Conservation (phyloP, 2,113 vertebrate genomes). For the Poeciliopsis occidentalis region DNA sequence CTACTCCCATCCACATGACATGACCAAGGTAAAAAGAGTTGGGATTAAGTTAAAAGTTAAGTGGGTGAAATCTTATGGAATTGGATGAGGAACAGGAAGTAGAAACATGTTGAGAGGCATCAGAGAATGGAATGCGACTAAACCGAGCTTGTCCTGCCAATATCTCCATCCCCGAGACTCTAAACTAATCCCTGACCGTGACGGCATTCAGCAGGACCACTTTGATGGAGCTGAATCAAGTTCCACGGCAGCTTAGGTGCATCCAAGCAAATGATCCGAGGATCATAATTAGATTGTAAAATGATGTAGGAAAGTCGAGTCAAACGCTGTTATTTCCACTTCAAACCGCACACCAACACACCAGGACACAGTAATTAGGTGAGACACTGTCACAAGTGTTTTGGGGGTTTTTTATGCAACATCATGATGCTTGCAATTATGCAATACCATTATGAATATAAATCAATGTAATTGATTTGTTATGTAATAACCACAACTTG, state of each 20-base stretch:
- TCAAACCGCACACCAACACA: not conserved
- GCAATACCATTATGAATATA: conserved; percentile 11
- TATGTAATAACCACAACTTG: conserved; percentile 70
- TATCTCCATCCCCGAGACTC: conserved; percentile 23
- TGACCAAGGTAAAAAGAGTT: not conserved
- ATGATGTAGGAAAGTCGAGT: conserved; percentile 23
- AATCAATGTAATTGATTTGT: conserved; percentile 55
- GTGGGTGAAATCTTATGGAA: not conserved
- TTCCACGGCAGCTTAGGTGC: conserved; percentile 59
- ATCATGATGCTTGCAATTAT: conserved; percentile 5
- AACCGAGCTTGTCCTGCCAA: conserved; percentile 16
- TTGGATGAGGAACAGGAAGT: not conserved
- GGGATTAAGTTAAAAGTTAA: not conserved
- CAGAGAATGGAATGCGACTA: conserved; percentile 42
- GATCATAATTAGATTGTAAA: conserved; percentile 33
- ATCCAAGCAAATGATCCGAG: conserved; percentile 52
- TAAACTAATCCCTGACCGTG: conserved; percentile 47
- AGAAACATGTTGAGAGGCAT: not conserved
- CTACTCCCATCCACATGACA: not conserved
- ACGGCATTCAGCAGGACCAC: conserved; percentile 20
- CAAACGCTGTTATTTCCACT: not conserved
- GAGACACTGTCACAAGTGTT: not conserved
- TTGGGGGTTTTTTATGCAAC: conserved; percentile 15
- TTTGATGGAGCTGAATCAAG: conserved; percentile 47
- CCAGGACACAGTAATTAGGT: conserved; percentile 1